phyloP scores from a whole-genome alignment of 2,113 vertebrate genomes.

The Columbina picui region DNA sequence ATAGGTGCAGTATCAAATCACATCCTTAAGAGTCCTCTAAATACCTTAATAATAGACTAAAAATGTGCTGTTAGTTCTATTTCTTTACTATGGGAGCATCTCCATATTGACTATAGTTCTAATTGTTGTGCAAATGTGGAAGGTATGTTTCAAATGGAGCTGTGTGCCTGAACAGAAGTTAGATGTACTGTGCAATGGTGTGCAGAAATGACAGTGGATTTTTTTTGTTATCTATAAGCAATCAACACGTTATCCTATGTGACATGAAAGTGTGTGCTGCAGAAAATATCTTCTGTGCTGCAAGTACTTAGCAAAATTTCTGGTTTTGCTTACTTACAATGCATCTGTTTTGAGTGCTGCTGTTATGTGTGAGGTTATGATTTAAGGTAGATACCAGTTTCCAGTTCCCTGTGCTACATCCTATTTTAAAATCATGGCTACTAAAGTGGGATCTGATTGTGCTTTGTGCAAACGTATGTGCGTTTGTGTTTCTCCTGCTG shows the following conservation, averaged over 20 bases:
- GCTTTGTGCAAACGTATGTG: neutral
- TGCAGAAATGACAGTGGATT: neutral
- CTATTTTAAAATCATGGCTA: neutral
- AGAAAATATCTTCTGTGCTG: neutral
- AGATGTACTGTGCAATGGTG: neutral
- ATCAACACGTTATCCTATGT: accelerated
- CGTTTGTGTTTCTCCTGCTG: neutral
- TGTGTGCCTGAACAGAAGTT: neutral
- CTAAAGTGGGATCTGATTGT: neutral
- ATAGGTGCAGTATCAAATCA: neutral
- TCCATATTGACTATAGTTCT: neutral
- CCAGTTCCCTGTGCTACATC: accelerated
- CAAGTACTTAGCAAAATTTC: neutral
- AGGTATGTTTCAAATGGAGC: neutral
- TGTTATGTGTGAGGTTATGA: neutral
- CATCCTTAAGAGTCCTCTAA: neutral
- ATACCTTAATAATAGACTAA: neutral
- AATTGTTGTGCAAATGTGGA: neutral
- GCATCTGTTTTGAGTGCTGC: neutral
- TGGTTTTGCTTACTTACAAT: neutral
- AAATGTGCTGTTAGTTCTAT: neutral
- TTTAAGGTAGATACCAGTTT: neutral
- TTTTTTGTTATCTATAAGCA: neutral
- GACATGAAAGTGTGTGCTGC: neutral
- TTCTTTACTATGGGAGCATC: neutral